A percentile compares a stretch with the other conserved stretches of the same genome.
phyloP scores from a whole-genome alignment of 2,113 vertebrate species.

The Lophochroa leadbeateri region DNA sequence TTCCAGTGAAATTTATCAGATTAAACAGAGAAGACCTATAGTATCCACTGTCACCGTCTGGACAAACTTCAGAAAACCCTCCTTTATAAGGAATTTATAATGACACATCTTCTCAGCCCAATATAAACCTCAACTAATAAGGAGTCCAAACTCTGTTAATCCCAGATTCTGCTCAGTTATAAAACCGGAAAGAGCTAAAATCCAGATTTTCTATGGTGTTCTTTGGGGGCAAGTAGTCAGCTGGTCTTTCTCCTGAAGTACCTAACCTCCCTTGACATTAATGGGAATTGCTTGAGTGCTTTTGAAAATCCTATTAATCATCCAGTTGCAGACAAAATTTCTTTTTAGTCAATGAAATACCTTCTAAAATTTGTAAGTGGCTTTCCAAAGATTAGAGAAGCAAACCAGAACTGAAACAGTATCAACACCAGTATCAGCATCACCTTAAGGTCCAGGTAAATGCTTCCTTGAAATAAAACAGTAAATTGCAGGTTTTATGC shows the following conservation, averaged over 20 bases:
- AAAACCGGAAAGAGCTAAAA: neutral
- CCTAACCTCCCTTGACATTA: neutral
- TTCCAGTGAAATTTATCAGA: constrained; percentile 53
- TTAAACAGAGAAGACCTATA: constrained; percentile 34
- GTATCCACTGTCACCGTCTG: constrained; percentile 1
- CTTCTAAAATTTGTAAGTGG: neutral
- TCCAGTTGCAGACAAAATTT: neutral
- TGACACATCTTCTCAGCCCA: neutral
- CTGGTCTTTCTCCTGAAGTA: neutral
- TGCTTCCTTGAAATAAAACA: neutral
- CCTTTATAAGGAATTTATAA: neutral
- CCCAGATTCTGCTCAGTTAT: neutral
- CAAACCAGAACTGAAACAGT: neutral
- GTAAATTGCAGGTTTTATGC: neutral
- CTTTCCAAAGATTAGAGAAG: neutral
- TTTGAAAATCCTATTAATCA: neutral
- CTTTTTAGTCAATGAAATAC: neutral
- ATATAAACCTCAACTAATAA: neutral
- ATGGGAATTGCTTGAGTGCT: neutral
- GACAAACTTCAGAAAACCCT: neutral
- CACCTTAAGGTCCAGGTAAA: neutral
- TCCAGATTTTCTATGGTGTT: neutral
- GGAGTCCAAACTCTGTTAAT: neutral
- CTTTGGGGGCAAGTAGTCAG: neutral
- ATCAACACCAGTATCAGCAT: neutral